Percentiles rank a stretch among this genome's conserved stretches.
phyloP scores from a whole-genome alignment of 2,888 invertebrate species.

The Linyphia triangularis region DNA sequence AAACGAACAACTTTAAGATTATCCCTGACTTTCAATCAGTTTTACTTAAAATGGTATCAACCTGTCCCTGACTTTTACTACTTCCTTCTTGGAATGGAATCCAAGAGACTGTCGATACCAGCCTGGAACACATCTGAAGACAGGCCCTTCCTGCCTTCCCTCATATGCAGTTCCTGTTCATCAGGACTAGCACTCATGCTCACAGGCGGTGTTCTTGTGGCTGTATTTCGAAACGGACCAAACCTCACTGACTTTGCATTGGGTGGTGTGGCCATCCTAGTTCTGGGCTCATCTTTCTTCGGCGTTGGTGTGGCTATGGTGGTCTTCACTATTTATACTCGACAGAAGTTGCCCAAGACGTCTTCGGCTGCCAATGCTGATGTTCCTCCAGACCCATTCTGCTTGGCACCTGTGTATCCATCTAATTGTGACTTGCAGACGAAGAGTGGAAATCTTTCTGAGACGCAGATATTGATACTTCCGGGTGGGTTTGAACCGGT shows the following conservation, averaged over 20 bases:
- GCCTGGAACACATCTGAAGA: constrained; percentile 37
- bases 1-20: too few species aligned
- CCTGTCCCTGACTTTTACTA: too few species aligned
- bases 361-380: constrained; percentile 61
- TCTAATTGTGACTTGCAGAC: not conserved
- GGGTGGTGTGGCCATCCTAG: constrained; percentile 20
- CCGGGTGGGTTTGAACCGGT: constrained; percentile 52
- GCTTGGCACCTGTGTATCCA: constrained; percentile 39
- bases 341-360: constrained; percentile 27
- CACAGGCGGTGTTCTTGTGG: constrained; percentile 37
- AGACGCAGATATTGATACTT: constrained; percentile 21
- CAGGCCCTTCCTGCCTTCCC: not conserved
- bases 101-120: not conserved
- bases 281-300: constrained; percentile 10
- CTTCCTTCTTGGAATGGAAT: too few species aligned
- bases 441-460: not conserved
- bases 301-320: not conserved
- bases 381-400: constrained; percentile 23
- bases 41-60: too few species aligned
- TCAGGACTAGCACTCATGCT: constrained; percentile 13
- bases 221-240: not conserved
- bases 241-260: constrained; percentile 2
- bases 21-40: too few species aligned
- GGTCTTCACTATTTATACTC: not conserved
- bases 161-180: constrained; percentile 20